Evolutionary conservation across 1,140 invertebrate genomes (phyloP), one percentile per base, ranked within the genome.

Genomic region (Thaumetopoea pityocampa): DNA sequence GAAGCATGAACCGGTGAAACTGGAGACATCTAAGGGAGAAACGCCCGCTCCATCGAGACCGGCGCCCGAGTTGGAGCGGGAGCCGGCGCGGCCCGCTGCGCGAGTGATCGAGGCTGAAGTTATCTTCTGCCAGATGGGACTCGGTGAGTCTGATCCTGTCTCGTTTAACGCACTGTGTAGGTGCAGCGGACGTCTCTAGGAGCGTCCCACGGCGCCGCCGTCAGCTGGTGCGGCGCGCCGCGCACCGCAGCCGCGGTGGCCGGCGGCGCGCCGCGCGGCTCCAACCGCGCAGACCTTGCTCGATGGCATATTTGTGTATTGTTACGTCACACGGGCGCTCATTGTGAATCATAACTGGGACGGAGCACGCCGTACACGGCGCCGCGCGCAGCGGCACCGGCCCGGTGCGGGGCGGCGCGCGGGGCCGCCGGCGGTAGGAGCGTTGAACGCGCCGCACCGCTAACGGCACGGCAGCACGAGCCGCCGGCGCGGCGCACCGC

Each of bases 71-170:
- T 33, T 28, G 11, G 36, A 58, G 16, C 51, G 56, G 4, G 56
- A 62, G 38, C 44, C 62, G 10, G 9, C 48, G 27, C 67, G 70
- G 27, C 74, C 83, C 10, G 55, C 57, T 5, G 72, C 80, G 3
- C 80, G 89, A 28, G 85, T 89, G 49, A 89, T 89, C 23, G 89
- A 89, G 32, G 89, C 90, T 1, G 89, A 90, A 48, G 88, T 89
- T 37, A 90, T 90, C 42, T 90, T 90, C 73, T 86, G 87, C 55
- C 85, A 89, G 60, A 89, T 91, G 85, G 89, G 89, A 58, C 77
- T 91, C 5, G 89, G 90, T 91, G 57, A 89, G 89, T 82, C 2
- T 30, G 28, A 35, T 14, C 14, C 4, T n/a, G n/a, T n/a, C 1
- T 20, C 19, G n/a, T 20, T 6, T 36, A 27, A 37, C 19, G 24